phyloP scores from a whole-genome alignment of 2,797 vertebrate genomes.

The Periparus ater region DNA sequence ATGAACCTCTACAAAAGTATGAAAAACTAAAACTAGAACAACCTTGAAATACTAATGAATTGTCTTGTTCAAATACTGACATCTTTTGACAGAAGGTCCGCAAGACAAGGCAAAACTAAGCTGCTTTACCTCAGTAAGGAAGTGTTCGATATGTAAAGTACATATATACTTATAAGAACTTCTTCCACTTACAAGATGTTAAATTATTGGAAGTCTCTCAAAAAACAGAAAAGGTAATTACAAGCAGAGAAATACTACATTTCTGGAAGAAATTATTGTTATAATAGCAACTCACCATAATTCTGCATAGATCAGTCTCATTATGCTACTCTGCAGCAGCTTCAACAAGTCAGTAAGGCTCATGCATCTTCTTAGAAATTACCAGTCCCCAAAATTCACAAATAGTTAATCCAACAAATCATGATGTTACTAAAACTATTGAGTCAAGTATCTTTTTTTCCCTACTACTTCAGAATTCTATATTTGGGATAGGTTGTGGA shows the following conservation, averaged over 20 bases:
- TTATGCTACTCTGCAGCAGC: background rate
- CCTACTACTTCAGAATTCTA: background rate
- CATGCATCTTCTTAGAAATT: background rate
- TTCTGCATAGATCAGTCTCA: background rate
- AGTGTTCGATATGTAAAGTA: background rate
- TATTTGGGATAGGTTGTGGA: background rate
- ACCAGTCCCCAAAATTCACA: background rate
- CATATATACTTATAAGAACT: background rate
- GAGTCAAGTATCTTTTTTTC: background rate
- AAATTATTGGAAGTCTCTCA: background rate
- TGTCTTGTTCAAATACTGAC: background rate
- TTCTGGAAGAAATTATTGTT: background rate
- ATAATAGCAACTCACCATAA: background rate
- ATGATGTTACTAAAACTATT: background rate
- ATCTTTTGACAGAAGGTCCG: background rate
- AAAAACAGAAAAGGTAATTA: background rate
- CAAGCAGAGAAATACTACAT: background rate
- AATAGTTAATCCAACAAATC: background rate
- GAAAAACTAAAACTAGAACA: background rate
- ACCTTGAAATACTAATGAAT: constrained; percentile 6
- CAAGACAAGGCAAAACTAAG: background rate
- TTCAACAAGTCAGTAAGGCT: background rate
- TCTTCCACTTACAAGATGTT: background rate
- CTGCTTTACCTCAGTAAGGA: background rate
- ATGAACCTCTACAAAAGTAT: background rate